A percentile compares a stretch with the other conserved stretches of the same genome.
Conservation (phyloP, 1,140 invertebrate species). For the Hyles vespertilio region DNA sequence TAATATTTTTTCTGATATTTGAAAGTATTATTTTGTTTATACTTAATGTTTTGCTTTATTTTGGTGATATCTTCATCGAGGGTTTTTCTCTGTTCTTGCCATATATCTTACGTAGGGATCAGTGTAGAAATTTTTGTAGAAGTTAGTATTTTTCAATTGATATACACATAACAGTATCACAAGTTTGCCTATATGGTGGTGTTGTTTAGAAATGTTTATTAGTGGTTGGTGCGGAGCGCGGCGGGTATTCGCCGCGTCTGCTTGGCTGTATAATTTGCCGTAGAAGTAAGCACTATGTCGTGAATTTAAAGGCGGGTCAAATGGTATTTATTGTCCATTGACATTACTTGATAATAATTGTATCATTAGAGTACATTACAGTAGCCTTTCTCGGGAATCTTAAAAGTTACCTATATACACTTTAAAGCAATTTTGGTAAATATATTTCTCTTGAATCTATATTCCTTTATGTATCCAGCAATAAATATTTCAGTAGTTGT, state of each 20-base stretch:
- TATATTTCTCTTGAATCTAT: conserved; percentile 74
- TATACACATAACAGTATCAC: conserved; percentile 65
- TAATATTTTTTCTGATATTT: conserved; percentile 43
- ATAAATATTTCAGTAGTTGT: conserved; percentile 72
- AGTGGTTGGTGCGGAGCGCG: conserved; percentile 35
- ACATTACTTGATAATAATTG: conserved; percentile 75
- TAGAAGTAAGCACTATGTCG: conserved; percentile 63
- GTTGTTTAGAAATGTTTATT: conserved; percentile 64
- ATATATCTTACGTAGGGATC: conserved; percentile 70
- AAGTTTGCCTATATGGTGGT: conserved; percentile 59
- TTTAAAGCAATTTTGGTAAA: conserved; percentile 71
- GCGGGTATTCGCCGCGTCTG: conserved; percentile 49
- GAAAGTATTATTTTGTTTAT: conserved; percentile 58
- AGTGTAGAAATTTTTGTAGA: conserved; percentile 65
- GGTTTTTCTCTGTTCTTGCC: conserved; percentile 72
- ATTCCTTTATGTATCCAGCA: conserved; percentile 75
- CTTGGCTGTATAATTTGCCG: conserved; percentile 67
- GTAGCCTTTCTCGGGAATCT: conserved; percentile 73
- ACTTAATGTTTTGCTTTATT: conserved; percentile 42
- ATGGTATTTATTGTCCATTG: conserved; percentile 74
- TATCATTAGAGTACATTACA: conserved; percentile 75
- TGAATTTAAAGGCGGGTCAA: conserved; percentile 66
- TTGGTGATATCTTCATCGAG: conserved; percentile 55
- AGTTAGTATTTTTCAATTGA: conserved; percentile 67
- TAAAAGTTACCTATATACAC: conserved; percentile 76